Conservation (phyloP, 2,113 vertebrate genomes). For the Zootoca vivipara region DNA sequence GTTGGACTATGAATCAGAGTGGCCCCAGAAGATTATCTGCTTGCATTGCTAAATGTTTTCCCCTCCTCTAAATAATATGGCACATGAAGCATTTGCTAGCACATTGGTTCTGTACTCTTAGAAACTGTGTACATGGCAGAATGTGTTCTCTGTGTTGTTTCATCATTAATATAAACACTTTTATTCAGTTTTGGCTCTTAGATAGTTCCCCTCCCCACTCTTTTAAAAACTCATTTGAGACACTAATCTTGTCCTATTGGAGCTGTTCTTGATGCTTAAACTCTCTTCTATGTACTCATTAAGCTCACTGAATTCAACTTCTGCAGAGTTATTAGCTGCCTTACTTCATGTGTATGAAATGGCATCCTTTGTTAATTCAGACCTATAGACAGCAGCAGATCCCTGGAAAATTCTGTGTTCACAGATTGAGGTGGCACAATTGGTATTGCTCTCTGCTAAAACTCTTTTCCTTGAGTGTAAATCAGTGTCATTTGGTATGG, state of each 20-base stretch:
- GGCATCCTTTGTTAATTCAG: neutral
- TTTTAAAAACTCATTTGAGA: neutral
- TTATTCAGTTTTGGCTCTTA: neutral
- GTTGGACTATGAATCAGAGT: too few species aligned
- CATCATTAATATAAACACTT: neutral
- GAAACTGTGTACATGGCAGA: neutral
- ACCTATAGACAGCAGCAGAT: neutral
- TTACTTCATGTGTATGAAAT: neutral
- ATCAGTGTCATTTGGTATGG: neutral
- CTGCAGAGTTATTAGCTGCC: neutral
- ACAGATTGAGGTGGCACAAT: neutral
- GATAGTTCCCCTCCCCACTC: neutral
- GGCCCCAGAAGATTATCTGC: too few species aligned
- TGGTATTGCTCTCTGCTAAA: constrained; percentile 10
- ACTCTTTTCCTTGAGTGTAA: neutral
- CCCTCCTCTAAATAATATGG: neutral
- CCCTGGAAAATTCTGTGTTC: neutral
- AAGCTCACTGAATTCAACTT: neutral
- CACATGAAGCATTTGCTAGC: neutral
- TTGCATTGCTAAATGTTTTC: too few species aligned
- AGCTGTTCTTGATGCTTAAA: constrained; percentile 22
- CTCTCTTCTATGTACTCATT: neutral
- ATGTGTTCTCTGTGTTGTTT: neutral
- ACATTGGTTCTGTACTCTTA: neutral
- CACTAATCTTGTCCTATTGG: neutral